Percentiles rank a stretch among this genome's conserved stretches.
Conservation (phyloP, 2,113 vertebrate species). For the Ophthalmolycus amberensis region DNA sequence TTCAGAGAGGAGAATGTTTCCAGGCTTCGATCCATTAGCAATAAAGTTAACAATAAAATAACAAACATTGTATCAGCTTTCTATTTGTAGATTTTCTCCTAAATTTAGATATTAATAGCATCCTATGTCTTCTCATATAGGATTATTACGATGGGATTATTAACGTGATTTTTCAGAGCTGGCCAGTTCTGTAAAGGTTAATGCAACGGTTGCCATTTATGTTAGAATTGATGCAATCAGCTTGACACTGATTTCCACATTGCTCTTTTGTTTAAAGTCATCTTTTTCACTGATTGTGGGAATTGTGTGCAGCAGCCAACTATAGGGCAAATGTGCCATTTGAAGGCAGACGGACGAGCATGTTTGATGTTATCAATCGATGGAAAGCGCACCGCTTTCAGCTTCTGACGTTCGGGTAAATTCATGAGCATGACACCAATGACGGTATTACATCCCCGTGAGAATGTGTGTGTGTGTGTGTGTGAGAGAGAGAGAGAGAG, state of each 20-base stretch:
- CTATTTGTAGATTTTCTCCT: background rate
- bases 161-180: background rate
- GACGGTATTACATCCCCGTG: conserved; percentile 18
- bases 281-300: conserved; percentile 1
- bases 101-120: background rate
- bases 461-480: conserved; percentile 25
- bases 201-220: conserved; percentile 32
- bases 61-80: background rate
- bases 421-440: conserved; percentile 41
- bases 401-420: conserved; percentile 54
- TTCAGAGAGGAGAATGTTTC: background rate
- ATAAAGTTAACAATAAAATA: background rate
- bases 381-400: conserved; percentile 53
- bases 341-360: conserved; percentile 6
- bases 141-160: background rate
- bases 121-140: conserved; percentile 3
- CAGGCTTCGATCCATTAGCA: background rate
- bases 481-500: conserved; percentile 16
- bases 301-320: conserved; percentile 26
- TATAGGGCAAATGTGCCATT: conserved; percentile 38
- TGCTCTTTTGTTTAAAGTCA: background rate
- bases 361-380: conserved; percentile 59
- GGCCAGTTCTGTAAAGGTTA: conserved; percentile 28
- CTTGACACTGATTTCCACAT: conserved; percentile 16
- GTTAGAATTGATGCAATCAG: background rate